These are phyloP conservation scores for Florisuga fusca DNA, from an alignment of 2,797 vertebrate species.

Conservation along the genomic window DNA sequence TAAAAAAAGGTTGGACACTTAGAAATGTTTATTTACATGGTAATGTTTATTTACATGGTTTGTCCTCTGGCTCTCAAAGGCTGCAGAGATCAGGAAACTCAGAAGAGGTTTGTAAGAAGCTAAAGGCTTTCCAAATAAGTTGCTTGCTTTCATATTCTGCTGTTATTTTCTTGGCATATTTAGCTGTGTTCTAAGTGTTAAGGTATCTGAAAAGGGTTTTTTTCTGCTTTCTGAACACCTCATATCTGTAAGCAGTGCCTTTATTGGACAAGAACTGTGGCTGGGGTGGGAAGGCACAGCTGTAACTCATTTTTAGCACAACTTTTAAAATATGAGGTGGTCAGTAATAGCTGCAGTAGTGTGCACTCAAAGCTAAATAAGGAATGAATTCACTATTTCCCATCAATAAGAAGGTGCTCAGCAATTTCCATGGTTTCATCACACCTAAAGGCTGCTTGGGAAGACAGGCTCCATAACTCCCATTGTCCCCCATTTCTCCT, in stretches of 20 bases:
- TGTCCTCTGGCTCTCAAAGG: neutral
- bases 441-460: fast-evolving
- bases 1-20: neutral
- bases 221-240: neutral
- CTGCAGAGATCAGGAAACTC: neutral
- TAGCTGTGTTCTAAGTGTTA: neutral
- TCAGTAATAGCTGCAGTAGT: neutral
- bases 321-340: neutral
- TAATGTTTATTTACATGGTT: neutral
- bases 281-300: neutral
- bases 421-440: neutral
- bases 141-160: neutral
- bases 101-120: neutral
- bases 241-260: neutral
- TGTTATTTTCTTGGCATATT: neutral
- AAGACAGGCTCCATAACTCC: neutral
- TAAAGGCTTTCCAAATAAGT: neutral
- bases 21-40: neutral
- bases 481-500: neutral
- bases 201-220: neutral
- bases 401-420: neutral
- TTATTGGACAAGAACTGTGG: neutral
- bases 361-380: neutral
- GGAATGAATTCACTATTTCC: neutral
- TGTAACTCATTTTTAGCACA: neutral